Evolutionary conservation across 2,113 vertebrate species (phyloP), one percentile per base, ranked within the genome.

Genomic region (Sarotherodon lohbergeri): DNA sequence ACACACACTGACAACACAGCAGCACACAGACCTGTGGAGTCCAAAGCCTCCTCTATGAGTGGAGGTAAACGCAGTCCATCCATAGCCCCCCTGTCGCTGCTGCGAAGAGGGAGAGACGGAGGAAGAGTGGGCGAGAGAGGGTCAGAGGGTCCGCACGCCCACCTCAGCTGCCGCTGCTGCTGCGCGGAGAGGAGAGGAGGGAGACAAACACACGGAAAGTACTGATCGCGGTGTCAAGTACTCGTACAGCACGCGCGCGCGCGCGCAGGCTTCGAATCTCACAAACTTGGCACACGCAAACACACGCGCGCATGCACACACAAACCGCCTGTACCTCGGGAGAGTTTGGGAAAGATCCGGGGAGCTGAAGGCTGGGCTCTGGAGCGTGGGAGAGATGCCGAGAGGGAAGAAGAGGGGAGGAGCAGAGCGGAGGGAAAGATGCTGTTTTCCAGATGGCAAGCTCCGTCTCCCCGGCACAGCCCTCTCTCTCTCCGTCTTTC

Each of bases 31-130:
- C 96, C 96, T 96, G 96, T 95, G 79, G 95, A 95, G 93, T 96
- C 95, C 95, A 96, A 43, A 88, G 93, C 93, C 92, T 96, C 96
- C 90, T 96, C 95, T 92, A 96, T 96, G 92, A 96, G 96, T 92
- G 96, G 95, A 91, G 96, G 96, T 88, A 96, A 94, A 52, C 95
- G 95, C 94, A 96, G 93, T 95, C 95, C 95, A 88, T 96, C 96
- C 96, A 96, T 96, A 89, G 83, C 89, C 92, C 86, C 91, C 90
- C 92, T 89, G 85, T n/a, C 91, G 93, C 94, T 83, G 93, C 91
- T 76, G 87, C 61, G 56, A 63, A 89, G 86, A 91, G 88, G 81
- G 80, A 91, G 86, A 88, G 89, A 90, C 59, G 39, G 80, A 81
- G 82, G 81, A 48, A 71, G 92, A 88, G 93, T 93, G 93, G 93